Evolutionary conservation across 2,888 invertebrate species (phyloP).

Genomic region (Pimpla rufipes): DNA sequence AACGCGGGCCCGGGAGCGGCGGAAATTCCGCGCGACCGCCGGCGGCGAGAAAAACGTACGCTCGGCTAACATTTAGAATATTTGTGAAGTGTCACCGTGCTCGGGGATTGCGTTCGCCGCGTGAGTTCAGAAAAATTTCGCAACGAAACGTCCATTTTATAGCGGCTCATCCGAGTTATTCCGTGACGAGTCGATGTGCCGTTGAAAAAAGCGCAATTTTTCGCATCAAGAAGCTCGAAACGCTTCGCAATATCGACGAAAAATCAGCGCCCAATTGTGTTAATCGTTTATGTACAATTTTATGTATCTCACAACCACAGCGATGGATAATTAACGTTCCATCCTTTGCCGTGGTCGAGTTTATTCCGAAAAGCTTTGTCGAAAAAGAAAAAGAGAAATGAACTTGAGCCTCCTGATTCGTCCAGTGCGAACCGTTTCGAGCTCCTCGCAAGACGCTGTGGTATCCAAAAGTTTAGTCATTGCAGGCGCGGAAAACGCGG

Average conservation of each 20-base stretch:
- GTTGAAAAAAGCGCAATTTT: not conserved
- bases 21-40: not conserved
- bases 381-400: no score
- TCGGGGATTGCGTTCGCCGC: not conserved
- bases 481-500: conserved; percentile 47
- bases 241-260: no score
- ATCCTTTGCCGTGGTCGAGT: no score
- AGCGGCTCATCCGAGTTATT: not conserved
- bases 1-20: not conserved
- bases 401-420: no score
- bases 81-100: conserved; percentile 9
- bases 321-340: no score
- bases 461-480: conserved; percentile 60
- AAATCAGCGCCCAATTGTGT: no score
- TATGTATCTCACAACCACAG: no score
- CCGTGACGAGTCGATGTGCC: not conserved
- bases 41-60: conserved; percentile 1
- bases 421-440: no score
- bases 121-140: not conserved
- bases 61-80: conserved; percentile 51
- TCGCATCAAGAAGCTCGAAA: no score
- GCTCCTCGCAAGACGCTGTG: not conserved
- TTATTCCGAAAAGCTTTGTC: no score
- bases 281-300: no score
- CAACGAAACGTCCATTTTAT: not conserved